Base-by-base conservation (phyloP, 2,797 vertebrate genomes). In the Sylvia borin region DNA sequence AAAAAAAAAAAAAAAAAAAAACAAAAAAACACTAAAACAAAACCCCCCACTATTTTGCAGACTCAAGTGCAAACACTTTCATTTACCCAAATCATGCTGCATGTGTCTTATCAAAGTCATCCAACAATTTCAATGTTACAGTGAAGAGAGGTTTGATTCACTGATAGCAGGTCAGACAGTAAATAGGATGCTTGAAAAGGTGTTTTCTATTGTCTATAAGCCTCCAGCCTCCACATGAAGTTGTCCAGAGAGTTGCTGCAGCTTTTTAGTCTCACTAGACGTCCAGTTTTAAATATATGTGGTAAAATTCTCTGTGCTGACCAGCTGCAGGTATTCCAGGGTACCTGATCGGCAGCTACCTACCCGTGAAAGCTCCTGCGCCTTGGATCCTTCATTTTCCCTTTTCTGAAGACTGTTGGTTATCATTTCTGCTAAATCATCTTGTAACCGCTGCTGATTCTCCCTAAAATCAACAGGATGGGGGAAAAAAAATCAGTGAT, bases 401-500 rank as follows among this genome's bases (percentile, higher is more conserved):
- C 98, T 98, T 72, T 98, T 98, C 95, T 98, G 97, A 93, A 99
- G 97, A 54, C 97, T 98, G 65, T 86, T 98, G 71, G 98, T 97
- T 51, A 99, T 99, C 99, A 99, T 99, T 87, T 99, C 98, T 2
- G 99, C 98, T 96, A 99, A 98, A 80, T 99, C 98, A 78, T 98
- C 98, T 84, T 99, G 99, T 90, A 99, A 97, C 45, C 98, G 98
- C 97, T 99, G 99, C 96, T 99, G 99, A 95, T 99, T 99, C 97
- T 99, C 99, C 92, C 99, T 99, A 95, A 57, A 89, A 90, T 86
- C 4, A 77, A 86, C 15, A 77, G 27, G 26, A 79, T 24, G 29
- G 26, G 2, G 5, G 2, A 11, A 34, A 51, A 90, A 84, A 74
- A 34, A 11, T 68, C 62, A 82, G 22, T 43, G 13, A 79, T 48